A percentile compares a stretch with the other conserved stretches of the same genome.
Conservation (phyloP, 2,113 vertebrate species). For the Motacilla tschutschensis region DNA sequence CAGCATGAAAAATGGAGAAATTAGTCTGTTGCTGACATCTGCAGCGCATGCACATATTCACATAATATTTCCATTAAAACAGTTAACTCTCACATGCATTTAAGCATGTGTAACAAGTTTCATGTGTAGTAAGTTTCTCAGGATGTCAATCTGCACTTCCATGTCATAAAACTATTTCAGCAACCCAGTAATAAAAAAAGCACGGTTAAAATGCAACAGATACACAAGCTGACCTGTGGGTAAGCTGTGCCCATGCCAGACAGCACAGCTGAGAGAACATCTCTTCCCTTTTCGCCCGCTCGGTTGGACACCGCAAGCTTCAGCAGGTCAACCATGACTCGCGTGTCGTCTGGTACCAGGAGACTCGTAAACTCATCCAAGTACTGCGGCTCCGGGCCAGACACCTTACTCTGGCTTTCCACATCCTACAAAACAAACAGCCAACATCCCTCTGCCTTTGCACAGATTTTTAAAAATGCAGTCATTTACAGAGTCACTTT, state of each 20-base stretch:
- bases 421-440: conserved; percentile 79
- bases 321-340: conserved; percentile 93
- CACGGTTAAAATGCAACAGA: neutral
- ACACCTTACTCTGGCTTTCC: conserved; percentile 88
- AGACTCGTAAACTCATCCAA: conserved; percentile 95
- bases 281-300: conserved; percentile 89
- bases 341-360: conserved; percentile 89
- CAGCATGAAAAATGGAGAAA: neutral
- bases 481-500: neutral
- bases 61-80: neutral
- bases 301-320: conserved; percentile 92
- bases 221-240: conserved; percentile 82
- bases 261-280: conserved; percentile 92
- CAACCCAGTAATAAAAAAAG: neutral
- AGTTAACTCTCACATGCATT: neutral
- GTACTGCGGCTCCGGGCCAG: conserved; percentile 91
- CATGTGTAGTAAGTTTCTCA: neutral
- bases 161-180: neutral
- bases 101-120: neutral
- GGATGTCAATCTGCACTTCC: neutral
- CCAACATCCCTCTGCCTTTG: neutral
- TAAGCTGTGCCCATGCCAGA: conserved; percentile 97
- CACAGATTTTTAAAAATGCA: neutral
- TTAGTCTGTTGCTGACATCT: neutral
- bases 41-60: neutral